Base-by-base conservation (phyloP, 2,797 vertebrate species). In the Coreius guichenoti region DNA sequence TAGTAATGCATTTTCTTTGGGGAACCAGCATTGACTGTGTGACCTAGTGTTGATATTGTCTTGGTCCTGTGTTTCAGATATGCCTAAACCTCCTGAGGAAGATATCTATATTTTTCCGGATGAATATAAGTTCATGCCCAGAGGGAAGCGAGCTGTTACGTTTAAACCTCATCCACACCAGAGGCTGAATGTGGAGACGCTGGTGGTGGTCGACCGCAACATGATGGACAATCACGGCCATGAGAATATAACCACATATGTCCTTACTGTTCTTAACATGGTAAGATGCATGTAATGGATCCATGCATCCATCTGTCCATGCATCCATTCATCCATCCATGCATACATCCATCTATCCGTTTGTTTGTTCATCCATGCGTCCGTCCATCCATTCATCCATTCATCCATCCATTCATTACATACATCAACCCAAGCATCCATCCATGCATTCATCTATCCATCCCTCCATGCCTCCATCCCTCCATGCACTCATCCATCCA, bases 221-320 rank as follows among this genome's bases (percentile, higher is more conserved):
- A 98, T 98, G 97, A 96, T 96, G 94, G 94, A 95, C 49, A 97
- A 92, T 91, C 97, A 98, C 0, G 97, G 97, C n/a, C 95, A 94
- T 2, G 95, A 96, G 80, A 98, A 98, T 86, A 95, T 98, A 78
- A 98, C 97, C 63, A 98, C 96, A 47, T 98, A 98, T 16, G 97
- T 97, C 67, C 94, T 98, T 21, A 98, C 97, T 3, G 93, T 98
- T 29, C 96, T 98, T 29, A 98, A 98, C 90, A 98, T 98, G 97
- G 97, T 98, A 92, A 92, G 93, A 31, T 61, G 7, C 8, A 82
- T 70, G 17, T 4, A 65, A 65, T 17, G 12, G 26, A 51, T 56
- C 4, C 16, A 2, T 72, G 36, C 13, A 36, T 65, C 9, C 14
- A 19, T 67, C n/a, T 21, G 0, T 29, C 26, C 8, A n/a, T 67